Conservation (phyloP, 2,113 vertebrate species). For the Dendropsophus ebraccatus region DNA sequence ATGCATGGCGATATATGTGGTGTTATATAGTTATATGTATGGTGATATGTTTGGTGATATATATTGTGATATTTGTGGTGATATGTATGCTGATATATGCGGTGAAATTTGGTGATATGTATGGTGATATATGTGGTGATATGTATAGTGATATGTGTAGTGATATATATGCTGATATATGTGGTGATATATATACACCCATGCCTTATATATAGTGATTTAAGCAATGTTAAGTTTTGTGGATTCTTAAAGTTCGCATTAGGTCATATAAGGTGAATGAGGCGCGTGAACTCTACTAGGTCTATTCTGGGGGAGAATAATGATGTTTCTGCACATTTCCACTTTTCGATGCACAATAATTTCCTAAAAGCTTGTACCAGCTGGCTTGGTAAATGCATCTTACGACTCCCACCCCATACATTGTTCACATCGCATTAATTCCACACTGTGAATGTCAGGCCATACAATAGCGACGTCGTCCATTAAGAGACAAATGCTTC, state of each 20-base stretch:
- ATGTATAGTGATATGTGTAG: no score
- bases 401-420: neutral
- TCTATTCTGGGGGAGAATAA: neutral
- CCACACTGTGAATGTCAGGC: constrained; percentile 16
- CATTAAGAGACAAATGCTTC: constrained; percentile 4
- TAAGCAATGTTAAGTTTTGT: neutral
- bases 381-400: constrained; percentile 6
- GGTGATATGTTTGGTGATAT: no score
- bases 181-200: no score
- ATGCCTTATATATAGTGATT: no score
- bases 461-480: constrained; percentile 5
- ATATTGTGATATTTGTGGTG: no score
- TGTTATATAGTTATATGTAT: no score
- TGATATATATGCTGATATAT: no score
- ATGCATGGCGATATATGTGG: no score
- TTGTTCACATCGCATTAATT: constrained; percentile 18
- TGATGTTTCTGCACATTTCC: neutral
- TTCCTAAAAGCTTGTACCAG: constrained; percentile 21
- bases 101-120: no score
- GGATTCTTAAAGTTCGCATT: neutral
- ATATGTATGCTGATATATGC: no score
- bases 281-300: neutral
- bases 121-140: no score
- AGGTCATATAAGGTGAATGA: neutral
- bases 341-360: neutral